Base-by-base conservation (phyloP, 2,888 invertebrate genomes). In the Pristionchus arcanus region DNA sequence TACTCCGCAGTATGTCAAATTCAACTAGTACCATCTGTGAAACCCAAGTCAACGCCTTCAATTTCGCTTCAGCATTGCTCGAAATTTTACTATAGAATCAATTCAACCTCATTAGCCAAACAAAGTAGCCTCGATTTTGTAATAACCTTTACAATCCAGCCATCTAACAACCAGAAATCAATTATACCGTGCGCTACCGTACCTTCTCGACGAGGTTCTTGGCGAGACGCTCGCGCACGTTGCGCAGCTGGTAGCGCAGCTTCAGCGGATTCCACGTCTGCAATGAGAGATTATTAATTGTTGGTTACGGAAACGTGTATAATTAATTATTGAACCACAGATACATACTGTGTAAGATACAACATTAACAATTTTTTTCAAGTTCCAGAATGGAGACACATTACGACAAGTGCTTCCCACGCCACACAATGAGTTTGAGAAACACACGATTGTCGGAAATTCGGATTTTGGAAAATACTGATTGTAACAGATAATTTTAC, bases 221-320 rank as follows among this genome's bases (percentile, higher is more conserved):
- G 83, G 99, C 99, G 95, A 99, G 96, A 95, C 99, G 97, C 96
- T 99, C 99, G 93, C 99, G 97, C 7, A 99, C 99, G 96, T 99
- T 99, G 96, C 99, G 97, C 95, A 99, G 96, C 96, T 99, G 99
- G 96, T 98, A 99, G 95, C 98, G 97, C 94, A 99, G 96, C 96
- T 99, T 99, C 95, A 99, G 96, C 59, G 99, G 99, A 96, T 99
- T 99, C 99, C 99, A 99, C 93, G 99, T 99, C 91, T 94, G 87
- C 49, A 91, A 7, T n/a, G 42, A 9, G n/a, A 21, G 42, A n/a
- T 7, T 81, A 49, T 81, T 53, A 5, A 81, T 81, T 81, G 63
- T 63, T 25, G 81, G n/a, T 37, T 74, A 34, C 34, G n/a, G 25
- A n/a, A n/a, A n/a, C n/a, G n/a, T n/a, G n/a, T n/a, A n/a, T n/a